Percentiles rank a stretch among this genome's conserved stretches.
Conservation (phyloP, 2,888 invertebrate species). For the Papilio protenor region DNA sequence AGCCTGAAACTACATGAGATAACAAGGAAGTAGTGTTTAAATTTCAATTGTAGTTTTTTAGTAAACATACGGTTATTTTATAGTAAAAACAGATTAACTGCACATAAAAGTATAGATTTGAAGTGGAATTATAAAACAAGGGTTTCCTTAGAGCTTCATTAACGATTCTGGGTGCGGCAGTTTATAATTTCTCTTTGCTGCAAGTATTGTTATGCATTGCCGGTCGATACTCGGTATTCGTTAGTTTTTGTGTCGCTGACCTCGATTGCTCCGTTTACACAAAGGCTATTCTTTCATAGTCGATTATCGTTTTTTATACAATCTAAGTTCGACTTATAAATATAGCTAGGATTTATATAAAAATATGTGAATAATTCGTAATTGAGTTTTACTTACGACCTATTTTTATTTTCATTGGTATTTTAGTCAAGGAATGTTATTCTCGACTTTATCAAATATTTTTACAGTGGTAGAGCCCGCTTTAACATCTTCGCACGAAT, state of each 20-base stretch:
- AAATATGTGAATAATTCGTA: not conserved
- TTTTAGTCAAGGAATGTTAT: no score
- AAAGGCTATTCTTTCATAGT: conserved; percentile 24
- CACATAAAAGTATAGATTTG: not conserved
- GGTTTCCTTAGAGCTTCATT: not conserved
- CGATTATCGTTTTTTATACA: not conserved
- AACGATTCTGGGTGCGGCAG: not conserved
- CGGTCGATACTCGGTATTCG: conserved; percentile 7
- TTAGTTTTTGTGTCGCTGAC: conserved; percentile 21
- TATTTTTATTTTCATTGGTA: no score
- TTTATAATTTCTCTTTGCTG: not conserved
- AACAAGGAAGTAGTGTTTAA: not conserved
- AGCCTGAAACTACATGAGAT: not conserved
- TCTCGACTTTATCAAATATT: no score
- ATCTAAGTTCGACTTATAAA: not conserved
- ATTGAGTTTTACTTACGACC: not conserved
- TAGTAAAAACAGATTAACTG: no score
- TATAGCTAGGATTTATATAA: not conserved
- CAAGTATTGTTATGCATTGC: not conserved
- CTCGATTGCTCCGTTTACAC: conserved; percentile 22
- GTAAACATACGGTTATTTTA: not conserved
- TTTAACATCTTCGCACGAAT: no score
- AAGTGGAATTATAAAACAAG: not conserved
- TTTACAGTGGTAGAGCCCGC: no score
- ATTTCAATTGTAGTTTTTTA: not conserved